A percentile compares a stretch with the other conserved stretches of the same genome.
These are phyloP conservation scores for Montifringilla adamsi DNA, from an alignment of 2,113 vertebrate genomes.

Conservation along the genomic window DNA sequence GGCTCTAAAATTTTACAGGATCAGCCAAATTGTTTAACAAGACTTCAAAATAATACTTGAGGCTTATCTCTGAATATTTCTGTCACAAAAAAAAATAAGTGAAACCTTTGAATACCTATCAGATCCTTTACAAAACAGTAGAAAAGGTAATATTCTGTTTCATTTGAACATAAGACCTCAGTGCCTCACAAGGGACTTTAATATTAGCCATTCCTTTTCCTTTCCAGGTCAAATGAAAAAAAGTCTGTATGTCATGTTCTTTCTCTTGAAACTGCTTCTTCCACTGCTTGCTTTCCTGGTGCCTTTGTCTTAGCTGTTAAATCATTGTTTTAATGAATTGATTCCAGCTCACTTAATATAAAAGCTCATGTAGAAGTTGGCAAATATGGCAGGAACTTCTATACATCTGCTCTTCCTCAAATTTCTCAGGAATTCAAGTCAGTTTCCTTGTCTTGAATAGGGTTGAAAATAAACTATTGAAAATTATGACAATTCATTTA, in stretches of 20 bases:
- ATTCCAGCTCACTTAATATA: neutral
- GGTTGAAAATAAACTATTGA: neutral
- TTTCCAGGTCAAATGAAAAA: neutral
- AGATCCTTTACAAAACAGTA: neutral
- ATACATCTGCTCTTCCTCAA: neutral
- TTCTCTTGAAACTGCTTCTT: neutral
- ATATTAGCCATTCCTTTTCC: neutral
- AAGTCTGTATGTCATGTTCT: neutral
- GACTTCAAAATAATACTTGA: neutral
- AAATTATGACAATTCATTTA: neutral
- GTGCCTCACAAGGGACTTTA: neutral
- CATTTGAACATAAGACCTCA: neutral
- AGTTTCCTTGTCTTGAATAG: neutral
- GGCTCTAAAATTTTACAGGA: neutral
- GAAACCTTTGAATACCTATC: neutral
- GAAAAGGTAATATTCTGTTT: neutral
- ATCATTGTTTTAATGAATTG: neutral
- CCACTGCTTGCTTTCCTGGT: neutral
- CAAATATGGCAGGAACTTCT: neutral
- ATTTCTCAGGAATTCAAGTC: neutral
- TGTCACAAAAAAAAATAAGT: neutral
- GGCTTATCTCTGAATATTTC: neutral
- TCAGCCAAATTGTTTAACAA: neutral
- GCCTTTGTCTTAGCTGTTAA: neutral
- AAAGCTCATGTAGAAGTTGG: neutral